Conservation (phyloP, 2,113 vertebrate genomes). For the Meleagris gallopavo region DNA sequence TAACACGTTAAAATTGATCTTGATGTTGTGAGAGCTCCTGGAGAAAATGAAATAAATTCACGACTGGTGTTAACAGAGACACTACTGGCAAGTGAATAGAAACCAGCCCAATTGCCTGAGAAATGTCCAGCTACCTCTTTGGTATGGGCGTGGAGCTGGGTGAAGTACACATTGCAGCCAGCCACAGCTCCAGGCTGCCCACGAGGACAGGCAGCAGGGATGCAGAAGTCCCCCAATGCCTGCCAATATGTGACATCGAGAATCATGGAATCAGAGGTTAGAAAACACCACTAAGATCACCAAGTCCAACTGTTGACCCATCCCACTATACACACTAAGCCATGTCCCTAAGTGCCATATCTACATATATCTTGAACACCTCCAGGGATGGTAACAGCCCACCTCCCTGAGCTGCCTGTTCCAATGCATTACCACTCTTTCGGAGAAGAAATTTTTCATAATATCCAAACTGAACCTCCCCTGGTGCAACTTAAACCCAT, state of each 20-base stretch:
- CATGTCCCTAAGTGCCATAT: too few species aligned
- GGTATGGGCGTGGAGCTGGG: not conserved
- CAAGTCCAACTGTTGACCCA: too few species aligned
- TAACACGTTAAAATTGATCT: slow-evolving; percentile 39
- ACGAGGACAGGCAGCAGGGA: not conserved
- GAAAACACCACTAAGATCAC: not conserved
- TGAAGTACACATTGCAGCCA: not conserved
- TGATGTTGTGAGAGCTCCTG: slow-evolving; percentile 33
- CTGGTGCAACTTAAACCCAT: too few species aligned
- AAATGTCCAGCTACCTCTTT: not conserved
- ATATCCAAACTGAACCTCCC: too few species aligned
- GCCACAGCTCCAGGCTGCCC: not conserved
- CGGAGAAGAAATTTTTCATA: too few species aligned
- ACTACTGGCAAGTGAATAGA: not conserved
- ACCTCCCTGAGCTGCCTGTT: too few species aligned
- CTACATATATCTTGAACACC: too few species aligned
- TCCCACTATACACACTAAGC: too few species aligned
- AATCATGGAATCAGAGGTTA: too few species aligned
- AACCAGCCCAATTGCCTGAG: not conserved
- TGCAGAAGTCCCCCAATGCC: not conserved
- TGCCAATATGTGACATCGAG: not conserved
- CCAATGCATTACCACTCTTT: too few species aligned
- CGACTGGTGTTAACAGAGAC: not conserved
- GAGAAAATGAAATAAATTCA: slow-evolving; percentile 50
- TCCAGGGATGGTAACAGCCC: too few species aligned